A percentile compares a stretch with the other conserved stretches of the same genome.
phyloP scores from a whole-genome alignment of 2,797 vertebrate genomes.

The Cryptoprocta ferox region DNA sequence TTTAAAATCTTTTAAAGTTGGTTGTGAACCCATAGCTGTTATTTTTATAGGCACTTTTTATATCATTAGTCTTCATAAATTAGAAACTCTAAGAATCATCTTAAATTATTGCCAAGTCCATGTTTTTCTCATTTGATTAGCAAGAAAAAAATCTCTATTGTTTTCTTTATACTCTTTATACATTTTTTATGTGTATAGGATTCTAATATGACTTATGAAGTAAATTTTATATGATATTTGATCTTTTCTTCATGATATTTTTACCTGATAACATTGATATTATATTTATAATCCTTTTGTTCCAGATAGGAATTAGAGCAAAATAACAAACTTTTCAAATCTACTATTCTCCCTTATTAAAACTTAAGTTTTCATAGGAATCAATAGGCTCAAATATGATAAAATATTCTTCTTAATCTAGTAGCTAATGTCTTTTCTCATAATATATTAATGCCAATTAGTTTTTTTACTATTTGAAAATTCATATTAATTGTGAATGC shows the following conservation, averaged over 20 bases:
- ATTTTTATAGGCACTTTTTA: not conserved
- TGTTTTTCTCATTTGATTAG: not conserved
- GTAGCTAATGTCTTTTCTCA: not conserved
- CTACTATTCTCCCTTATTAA: not conserved
- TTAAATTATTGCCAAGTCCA: not conserved
- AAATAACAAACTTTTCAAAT: not conserved
- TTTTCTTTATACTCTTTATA: not conserved
- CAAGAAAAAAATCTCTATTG: not conserved
- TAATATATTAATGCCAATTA: not conserved
- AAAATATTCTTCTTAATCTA: not conserved
- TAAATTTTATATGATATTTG: not conserved
- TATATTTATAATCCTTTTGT: not conserved
- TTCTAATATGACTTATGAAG: not conserved
- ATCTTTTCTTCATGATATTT: not conserved
- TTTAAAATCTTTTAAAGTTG: not conserved
- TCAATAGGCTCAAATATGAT: not conserved
- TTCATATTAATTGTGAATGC: not conserved
- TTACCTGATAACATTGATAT: not conserved
- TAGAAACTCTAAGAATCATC: not conserved
- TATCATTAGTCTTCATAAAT: not conserved
- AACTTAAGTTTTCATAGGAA: not conserved
- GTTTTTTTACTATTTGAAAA: not conserved
- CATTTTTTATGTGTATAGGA: not conserved
- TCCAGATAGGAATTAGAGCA: not conserved
- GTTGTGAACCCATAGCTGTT: not conserved